Evolutionary conservation across 1,140 invertebrate species (phyloP).

Genomic region (Tyrophagus putrescentiae): DNA sequence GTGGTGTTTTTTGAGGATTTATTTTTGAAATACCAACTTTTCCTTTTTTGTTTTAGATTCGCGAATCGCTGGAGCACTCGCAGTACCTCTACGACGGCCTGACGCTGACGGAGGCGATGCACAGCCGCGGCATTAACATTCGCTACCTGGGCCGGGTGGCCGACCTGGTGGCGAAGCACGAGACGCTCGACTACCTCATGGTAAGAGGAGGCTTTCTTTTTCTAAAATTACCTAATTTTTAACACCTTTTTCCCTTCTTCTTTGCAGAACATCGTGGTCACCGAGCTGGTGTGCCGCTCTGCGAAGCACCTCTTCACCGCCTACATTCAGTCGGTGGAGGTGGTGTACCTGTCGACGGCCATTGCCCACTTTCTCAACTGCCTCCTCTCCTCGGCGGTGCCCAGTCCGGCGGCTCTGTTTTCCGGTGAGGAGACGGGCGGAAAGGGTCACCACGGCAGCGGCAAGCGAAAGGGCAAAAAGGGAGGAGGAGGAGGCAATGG

Average conservation of each 20-base stretch:
- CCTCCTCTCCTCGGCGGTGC: slow-evolving; percentile 56
- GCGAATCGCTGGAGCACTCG: slow-evolving; percentile 78
- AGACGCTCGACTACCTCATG: slow-evolving; percentile 58
- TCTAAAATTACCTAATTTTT: slow-evolving; percentile 19
- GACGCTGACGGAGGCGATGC: slow-evolving; percentile 82
- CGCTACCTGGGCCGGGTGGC: slow-evolving; percentile 83
- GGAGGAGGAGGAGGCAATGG: not conserved
- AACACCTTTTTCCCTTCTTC: slow-evolving; percentile 36
- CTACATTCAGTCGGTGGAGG: slow-evolving; percentile 77
- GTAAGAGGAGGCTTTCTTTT: slow-evolving; percentile 30
- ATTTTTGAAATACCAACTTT: not conserved
- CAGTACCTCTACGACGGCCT: slow-evolving; percentile 83
- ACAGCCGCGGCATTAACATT: slow-evolving; percentile 85
- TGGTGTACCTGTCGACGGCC: slow-evolving; percentile 70
- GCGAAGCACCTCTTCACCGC: slow-evolving; percentile 84
- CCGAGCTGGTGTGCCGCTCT: slow-evolving; percentile 67
- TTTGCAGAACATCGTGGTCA: slow-evolving; percentile 69
- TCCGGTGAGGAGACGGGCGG: not conserved
- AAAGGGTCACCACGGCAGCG: not conserved
- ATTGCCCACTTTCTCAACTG: slow-evolving; percentile 92
- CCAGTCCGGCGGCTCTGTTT: slow-evolving; percentile 35
- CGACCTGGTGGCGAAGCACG: slow-evolving; percentile 55
- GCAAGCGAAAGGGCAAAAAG: slow-evolving; percentile 21
- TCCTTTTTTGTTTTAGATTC: slow-evolving; percentile 45
- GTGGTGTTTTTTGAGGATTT: slow-evolving; percentile 21